Evolutionary conservation across 2,113 vertebrate genomes (phyloP).

Genomic region (Corythoichthys haematopterus): DNA sequence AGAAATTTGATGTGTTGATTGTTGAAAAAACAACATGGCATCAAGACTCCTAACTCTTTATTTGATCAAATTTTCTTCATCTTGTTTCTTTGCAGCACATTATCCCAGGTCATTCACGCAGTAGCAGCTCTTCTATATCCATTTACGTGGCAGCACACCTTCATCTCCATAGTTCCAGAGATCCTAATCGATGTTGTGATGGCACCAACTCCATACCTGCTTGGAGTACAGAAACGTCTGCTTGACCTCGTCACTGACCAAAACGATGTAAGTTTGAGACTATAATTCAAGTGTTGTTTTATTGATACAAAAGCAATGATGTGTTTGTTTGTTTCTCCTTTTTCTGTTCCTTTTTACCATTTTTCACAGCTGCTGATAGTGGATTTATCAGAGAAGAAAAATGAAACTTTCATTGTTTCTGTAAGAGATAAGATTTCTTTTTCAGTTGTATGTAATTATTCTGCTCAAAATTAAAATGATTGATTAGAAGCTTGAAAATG

Average conservation of each 20-base stretch:
- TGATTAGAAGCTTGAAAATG: not conserved
- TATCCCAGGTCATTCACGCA: slow-evolving; percentile 89
- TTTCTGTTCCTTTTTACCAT: slow-evolving; percentile 3
- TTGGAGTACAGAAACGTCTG: slow-evolving; percentile 84
- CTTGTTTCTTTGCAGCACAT: slow-evolving; percentile 67
- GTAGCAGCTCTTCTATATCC: slow-evolving; percentile 90
- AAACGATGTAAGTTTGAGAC: slow-evolving; percentile 59
- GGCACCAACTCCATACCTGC: slow-evolving; percentile 92
- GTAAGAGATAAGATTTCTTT: slow-evolving; percentile 66
- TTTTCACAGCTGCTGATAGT: slow-evolving; percentile 79
- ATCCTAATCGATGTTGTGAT: slow-evolving; percentile 88
- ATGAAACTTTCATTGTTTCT: slow-evolving; percentile 69
- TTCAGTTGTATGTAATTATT: not conserved
- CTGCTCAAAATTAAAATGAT: not conserved
- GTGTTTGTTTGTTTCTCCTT: not conserved
- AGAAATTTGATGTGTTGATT: no score
- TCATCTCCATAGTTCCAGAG: slow-evolving; percentile 89
- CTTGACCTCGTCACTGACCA: slow-evolving; percentile 76
- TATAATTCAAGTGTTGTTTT: not conserved
- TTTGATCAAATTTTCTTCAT: not conserved
- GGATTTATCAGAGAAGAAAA: slow-evolving; percentile 76
- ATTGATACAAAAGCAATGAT: not conserved
- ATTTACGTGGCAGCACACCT: slow-evolving; percentile 95
- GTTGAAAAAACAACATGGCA: no score
- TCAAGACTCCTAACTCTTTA: no score